Base-by-base conservation (phyloP, 2,797 vertebrate species). In the Eupleurogrammus muticus region DNA sequence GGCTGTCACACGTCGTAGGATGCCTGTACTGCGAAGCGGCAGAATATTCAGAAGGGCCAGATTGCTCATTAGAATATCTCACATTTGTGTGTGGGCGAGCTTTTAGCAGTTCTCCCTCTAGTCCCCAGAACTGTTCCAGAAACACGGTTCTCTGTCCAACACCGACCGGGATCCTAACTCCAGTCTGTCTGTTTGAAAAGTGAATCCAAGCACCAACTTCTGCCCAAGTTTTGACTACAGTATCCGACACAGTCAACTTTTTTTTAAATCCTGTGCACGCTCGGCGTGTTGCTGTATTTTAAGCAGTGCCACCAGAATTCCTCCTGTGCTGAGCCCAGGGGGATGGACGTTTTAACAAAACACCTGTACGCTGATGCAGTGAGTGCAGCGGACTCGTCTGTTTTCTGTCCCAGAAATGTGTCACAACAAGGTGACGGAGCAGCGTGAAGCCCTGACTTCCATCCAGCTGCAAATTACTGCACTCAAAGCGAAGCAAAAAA, bases 1-100 rank as follows among this genome's bases (percentile, higher is more conserved):
- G 69, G 75, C 53, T 71, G 81, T 88, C 72, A 80, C 86, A 83
- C 74, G 14, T 85, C 60, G 71, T 46, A 68, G 82, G 79, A 76
- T 48, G 87, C 59, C 72, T 70, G 81, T 17, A 2, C 70, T 35
- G 71, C 7, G 66, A 76, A 72, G 76, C 71, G 53, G 79, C 77
- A 88, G 77, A 59, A 88, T 87, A 84, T 89, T 92, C 85, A 90
- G 87, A 84, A 77, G 79, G 89, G 88, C 89, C 92, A 94, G 93
- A 93, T 94, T 94, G 92, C 93, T 94, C 92, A 94, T 93, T 94
- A 94, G 92, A 92, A 94, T 94, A 94, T 92, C 90, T 90, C 92
- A 93, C 93, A 93, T 94, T 92, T 90, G 90, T 83, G 88, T 87
- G 92, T 94, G 93, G 92, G 93, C 90, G 92, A 90, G 90, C 56